phyloP scores from a whole-genome alignment of 2,888 invertebrate genomes.

The Monochamus alternatus region DNA sequence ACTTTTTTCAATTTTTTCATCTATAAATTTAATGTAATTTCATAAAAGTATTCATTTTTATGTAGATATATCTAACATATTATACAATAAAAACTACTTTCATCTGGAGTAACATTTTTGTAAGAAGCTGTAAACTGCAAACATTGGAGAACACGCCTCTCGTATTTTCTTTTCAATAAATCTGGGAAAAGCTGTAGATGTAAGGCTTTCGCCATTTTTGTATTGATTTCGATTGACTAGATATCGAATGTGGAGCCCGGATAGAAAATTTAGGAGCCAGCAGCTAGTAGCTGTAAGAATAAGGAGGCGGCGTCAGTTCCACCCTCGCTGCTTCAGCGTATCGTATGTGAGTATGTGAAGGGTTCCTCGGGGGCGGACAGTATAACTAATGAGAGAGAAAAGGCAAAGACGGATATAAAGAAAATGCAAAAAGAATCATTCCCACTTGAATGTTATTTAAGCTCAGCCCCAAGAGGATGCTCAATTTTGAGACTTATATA shows the following conservation, averaged over 20 bases:
- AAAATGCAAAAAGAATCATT: slow-evolving; percentile 48
- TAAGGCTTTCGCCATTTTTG: slow-evolving; percentile 64
- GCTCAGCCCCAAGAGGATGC: neutral
- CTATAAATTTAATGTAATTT: too few species aligned
- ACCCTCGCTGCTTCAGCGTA: slow-evolving; percentile 65
- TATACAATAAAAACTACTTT: too few species aligned
- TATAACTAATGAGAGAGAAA: slow-evolving; percentile 56
- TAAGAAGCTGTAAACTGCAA: slow-evolving; percentile 17
- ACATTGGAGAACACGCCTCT: slow-evolving; percentile 19
- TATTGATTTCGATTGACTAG: slow-evolving; percentile 67
- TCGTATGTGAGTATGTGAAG: slow-evolving; percentile 70
- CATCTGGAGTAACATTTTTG: neutral
- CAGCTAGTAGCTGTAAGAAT: slow-evolving; percentile 54
- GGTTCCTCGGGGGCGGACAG: slow-evolving; percentile 66
- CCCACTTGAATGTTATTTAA: neutral
- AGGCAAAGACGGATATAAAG: slow-evolving; percentile 42
- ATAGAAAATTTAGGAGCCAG: slow-evolving; percentile 57
- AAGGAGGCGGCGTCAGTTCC: slow-evolving; percentile 63
- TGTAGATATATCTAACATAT: too few species aligned
- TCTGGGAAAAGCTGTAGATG: slow-evolving; percentile 33
- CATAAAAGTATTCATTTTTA: too few species aligned
- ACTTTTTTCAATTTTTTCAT: too few species aligned
- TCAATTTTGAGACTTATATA: too few species aligned
- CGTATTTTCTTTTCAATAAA: slow-evolving; percentile 13
- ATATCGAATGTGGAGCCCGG: slow-evolving; percentile 63